These are phyloP conservation scores for Drosophila guanche DNA, from an alignment of 1,140 invertebrate species.

Conservation along the genomic window DNA sequence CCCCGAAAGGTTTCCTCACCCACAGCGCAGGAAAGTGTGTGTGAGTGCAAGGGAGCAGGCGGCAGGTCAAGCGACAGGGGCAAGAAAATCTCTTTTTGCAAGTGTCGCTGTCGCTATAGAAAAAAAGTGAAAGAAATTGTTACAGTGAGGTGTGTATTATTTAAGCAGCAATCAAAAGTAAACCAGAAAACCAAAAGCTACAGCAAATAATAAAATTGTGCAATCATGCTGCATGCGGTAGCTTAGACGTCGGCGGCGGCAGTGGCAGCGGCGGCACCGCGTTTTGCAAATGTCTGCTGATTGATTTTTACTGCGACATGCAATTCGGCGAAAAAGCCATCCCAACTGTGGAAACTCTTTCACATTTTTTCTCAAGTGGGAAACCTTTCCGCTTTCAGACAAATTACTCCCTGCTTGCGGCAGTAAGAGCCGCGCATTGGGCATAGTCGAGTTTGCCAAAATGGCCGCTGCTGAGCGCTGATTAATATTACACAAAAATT, in stretches of 20 bases:
- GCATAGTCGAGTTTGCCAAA: constrained; percentile 55
- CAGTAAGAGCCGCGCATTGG: too few species aligned
- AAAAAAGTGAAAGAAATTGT: constrained; percentile 66
- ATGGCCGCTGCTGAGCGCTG: constrained; percentile 60
- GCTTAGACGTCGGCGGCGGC: constrained; percentile 17
- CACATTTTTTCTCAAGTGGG: too few species aligned
- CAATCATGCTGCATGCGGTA: constrained; percentile 41
- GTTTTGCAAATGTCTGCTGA: constrained; percentile 79
- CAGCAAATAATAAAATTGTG: constrained; percentile 48
- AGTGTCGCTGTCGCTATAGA: constrained; percentile 74
- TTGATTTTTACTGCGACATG: constrained; percentile 71
- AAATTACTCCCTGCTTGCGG: too few species aligned
- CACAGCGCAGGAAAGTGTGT: constrained; percentile 41
- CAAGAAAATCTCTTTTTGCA: constrained; percentile 65
- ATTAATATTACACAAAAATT: constrained; percentile 32
- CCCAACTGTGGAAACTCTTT: too few species aligned
- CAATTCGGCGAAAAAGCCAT: constrained; percentile 22
- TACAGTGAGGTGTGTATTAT: constrained; percentile 64
- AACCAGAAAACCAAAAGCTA: too few species aligned
- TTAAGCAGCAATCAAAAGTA: constrained; percentile 14
- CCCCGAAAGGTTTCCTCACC: constrained; percentile 21
- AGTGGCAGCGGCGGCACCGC: constrained; percentile 41
- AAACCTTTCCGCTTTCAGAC: too few species aligned
- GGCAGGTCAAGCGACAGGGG: constrained; percentile 49
- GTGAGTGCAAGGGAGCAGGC: constrained; percentile 49